These are phyloP conservation scores for Hybognathus amarus DNA, from an alignment of 2,797 vertebrate species.

Conservation along the genomic window DNA sequence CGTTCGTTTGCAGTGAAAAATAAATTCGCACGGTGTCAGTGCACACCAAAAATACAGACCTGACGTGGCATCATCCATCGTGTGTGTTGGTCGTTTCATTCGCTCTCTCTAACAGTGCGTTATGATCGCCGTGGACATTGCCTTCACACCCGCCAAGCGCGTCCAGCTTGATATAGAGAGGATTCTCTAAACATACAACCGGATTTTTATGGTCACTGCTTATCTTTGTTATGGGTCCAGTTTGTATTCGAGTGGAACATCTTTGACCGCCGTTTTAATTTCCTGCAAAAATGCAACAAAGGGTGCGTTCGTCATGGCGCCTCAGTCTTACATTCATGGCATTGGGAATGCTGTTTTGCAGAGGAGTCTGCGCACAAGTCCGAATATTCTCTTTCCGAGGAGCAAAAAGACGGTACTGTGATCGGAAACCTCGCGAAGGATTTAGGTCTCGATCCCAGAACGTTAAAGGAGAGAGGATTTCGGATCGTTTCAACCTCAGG, in stretches of 20 bases:
- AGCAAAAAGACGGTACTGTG: constrained; percentile 67
- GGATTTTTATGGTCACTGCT: not conserved
- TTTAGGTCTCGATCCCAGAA: constrained; percentile 65
- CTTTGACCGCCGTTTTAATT: not conserved
- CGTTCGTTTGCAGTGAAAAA: constrained; percentile 22
- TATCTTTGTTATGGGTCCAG: not conserved
- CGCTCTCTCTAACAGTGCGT: not conserved
- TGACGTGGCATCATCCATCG: not conserved
- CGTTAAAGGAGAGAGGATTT: constrained; percentile 65
- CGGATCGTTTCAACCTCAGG: constrained; percentile 66
- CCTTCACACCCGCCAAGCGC: not conserved
- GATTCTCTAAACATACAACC: not conserved
- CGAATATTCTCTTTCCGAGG: constrained; percentile 70
- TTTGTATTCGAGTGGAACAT: not conserved
- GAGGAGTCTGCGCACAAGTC: constrained; percentile 57
- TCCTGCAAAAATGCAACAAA: constrained; percentile 61
- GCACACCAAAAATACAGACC: constrained; percentile 27
- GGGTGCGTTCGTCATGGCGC: constrained; percentile 40
- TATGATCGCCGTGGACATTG: not conserved
- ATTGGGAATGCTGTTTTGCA: constrained; percentile 51
- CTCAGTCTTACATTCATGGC: constrained; percentile 19
- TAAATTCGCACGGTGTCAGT: constrained; percentile 59
- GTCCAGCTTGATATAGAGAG: too few species aligned
- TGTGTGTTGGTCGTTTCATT: not conserved
- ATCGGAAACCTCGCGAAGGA: constrained; percentile 73